Conservation (phyloP, 1,140 invertebrate genomes). For the Procambarus virginalis region DNA sequence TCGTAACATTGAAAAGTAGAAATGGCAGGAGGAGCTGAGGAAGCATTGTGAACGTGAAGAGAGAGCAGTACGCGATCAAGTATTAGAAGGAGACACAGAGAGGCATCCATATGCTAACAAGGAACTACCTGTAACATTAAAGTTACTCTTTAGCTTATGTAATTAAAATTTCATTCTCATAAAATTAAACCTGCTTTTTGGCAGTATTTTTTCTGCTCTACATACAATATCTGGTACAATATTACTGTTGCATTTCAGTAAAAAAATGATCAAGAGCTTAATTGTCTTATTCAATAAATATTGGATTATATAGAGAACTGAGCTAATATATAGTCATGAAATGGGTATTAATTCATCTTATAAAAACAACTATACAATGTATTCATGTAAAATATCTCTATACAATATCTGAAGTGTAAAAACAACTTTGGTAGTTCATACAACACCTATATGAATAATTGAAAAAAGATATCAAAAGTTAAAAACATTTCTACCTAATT, state of each 20-base stretch:
- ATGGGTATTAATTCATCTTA: background rate
- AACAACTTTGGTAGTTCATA: conserved; percentile 4
- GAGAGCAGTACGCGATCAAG: too few species aligned
- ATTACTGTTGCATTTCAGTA: background rate
- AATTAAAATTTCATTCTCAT: too few species aligned
- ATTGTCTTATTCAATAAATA: background rate
- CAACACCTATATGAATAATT: background rate
- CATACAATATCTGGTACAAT: background rate
- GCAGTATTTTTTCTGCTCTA: background rate
- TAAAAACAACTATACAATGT: background rate
- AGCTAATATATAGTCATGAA: background rate
- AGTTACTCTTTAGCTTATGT: too few species aligned
- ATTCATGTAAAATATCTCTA: conserved; percentile 1
- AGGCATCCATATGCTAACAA: too few species aligned
- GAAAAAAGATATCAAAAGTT: conserved; percentile 6
- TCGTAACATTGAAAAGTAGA: too few species aligned
- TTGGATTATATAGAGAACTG: background rate
- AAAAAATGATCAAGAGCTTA: background rate
- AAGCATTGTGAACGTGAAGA: too few species aligned
- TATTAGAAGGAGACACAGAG: too few species aligned
- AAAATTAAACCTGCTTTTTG: background rate
- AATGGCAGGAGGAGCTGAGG: too few species aligned
- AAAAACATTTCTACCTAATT: background rate
- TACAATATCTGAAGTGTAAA: background rate
- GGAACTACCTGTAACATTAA: too few species aligned